A percentile compares a stretch with the other conserved stretches of the same genome.
Conservation (phyloP, 1,140 invertebrate genomes). For the Drosophila bifasciata region DNA sequence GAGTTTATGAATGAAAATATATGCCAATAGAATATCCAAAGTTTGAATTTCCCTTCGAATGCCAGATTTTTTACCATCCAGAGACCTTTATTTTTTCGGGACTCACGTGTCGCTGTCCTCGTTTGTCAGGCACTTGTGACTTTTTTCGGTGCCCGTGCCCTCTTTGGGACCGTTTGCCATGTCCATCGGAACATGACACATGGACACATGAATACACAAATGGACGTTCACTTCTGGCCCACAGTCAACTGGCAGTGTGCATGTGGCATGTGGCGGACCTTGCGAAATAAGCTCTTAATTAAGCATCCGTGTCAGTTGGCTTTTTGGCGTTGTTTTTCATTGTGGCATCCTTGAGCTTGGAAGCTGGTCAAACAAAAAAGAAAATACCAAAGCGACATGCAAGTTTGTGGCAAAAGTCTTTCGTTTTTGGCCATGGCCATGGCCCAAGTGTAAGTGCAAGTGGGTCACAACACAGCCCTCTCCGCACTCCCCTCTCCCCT, state of each 20-base stretch:
- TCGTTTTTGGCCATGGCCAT: conserved; percentile 54
- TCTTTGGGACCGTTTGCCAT: conserved; percentile 36
- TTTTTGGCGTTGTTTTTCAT: conserved; percentile 31
- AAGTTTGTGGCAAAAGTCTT: conserved; percentile 71
- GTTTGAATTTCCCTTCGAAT: background rate
- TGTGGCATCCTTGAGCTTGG: conserved; percentile 54
- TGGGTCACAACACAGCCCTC: conserved; percentile 56
- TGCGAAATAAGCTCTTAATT: conserved; percentile 75
- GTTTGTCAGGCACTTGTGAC: conserved; percentile 45
- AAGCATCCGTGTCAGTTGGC: conserved; percentile 72
- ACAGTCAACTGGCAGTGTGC: no score
- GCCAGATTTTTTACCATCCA: conserved; percentile 21
- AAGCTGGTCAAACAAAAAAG: conserved; percentile 19
- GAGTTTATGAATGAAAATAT: no score
- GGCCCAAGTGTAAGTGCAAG: conserved; percentile 63
- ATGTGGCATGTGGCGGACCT: no score
- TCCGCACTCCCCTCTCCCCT: conserved; percentile 12
- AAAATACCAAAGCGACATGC: conserved; percentile 48
- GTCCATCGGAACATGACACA: conserved; percentile 35
- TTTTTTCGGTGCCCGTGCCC: conserved; percentile 8
- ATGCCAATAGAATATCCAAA: no score
- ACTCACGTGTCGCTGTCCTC: conserved; percentile 25
- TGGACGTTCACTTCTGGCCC: conserved; percentile 54
- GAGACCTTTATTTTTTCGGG: conserved; percentile 24
- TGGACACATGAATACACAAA: conserved; percentile 41